Base-by-base conservation (phyloP, 2,888 invertebrate species). In the Ophonus ardosiacus region DNA sequence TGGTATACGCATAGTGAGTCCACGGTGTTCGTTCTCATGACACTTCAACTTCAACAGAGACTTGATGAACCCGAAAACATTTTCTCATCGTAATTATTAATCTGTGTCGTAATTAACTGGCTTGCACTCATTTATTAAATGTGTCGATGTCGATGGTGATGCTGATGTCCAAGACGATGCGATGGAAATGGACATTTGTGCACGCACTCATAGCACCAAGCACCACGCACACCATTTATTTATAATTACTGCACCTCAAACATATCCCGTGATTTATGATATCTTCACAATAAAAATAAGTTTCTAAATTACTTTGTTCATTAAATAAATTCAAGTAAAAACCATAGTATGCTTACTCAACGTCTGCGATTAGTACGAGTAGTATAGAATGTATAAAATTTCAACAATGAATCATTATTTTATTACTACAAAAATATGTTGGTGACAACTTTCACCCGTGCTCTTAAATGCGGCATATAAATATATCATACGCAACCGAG, bases 51-150 rank as follows among this genome's bases (percentile, higher is more conserved):
- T 89, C 88, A 88, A 87, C 88, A 87, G 87, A 87, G 87, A 87
- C 87, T 87, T 86, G 86, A 87, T 88, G 89, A 89, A 89, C 89
- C 87, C 87, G 87, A 88, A 84, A 88, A 88, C 88, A 88, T 88
- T 80, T 68, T 85, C 80, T 65, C 85, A 85, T 57, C 85, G 88
- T 87, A 87, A 88, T 87, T 89, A 89, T 89, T 88, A 90, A 89
- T 90, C 89, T 90, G 89, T 88, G 88, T 87, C 87, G 88, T 90
- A 89, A 90, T 90, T 90, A 90, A 89, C 89, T 89, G 88, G 89
- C 90, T 88, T 89, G 89, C 88, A 89, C 89, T 88, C 89, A 88
- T 89, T 90, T 89, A 89, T 89, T 89, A 89, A 88, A 88, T 88
- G 86, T 87, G 86, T 86, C 86, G 84, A 83, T 84, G 74, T 85